These are phyloP conservation scores for Cynoglossus semilaevis DNA, from an alignment of 2,113 vertebrate species.

Conservation along the genomic window DNA sequence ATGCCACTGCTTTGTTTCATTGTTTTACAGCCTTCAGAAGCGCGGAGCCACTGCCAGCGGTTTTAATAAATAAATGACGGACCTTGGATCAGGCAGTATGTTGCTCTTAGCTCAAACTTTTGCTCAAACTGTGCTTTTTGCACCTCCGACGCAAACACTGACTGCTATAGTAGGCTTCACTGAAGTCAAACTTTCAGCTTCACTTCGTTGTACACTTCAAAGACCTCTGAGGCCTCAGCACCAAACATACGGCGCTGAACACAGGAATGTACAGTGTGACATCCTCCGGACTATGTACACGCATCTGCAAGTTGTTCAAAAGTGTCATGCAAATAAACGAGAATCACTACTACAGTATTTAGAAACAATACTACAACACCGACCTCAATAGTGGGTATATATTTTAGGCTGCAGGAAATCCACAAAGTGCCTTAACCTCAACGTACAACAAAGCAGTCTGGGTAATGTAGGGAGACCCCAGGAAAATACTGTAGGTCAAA, in stretches of 20 bases:
- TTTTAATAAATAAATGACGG: conserved; percentile 34
- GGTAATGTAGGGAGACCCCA: conserved; percentile 25
- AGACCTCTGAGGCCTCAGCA: conserved; percentile 29
- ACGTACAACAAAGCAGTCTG: conserved; percentile 41
- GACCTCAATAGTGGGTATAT: conserved; percentile 58
- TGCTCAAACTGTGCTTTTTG: conserved; percentile 51
- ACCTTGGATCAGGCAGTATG: conserved; percentile 60
- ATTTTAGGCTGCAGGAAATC: conserved; percentile 52
- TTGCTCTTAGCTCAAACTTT: conserved; percentile 47
- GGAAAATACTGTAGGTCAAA: conserved; percentile 31
- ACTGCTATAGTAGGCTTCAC: conserved; percentile 62
- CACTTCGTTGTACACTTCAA: conserved; percentile 24
- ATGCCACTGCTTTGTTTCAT: conserved; percentile 43
- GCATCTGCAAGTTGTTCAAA: conserved; percentile 50
- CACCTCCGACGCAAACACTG: conserved; percentile 35
- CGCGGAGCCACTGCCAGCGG: conserved; percentile 18
- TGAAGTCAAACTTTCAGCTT: conserved; percentile 69
- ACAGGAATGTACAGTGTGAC: conserved; percentile 61
- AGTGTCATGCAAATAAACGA: conserved; percentile 71
- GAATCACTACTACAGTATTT: conserved; percentile 28
- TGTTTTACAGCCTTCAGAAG: conserved; percentile 30
- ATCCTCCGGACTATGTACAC: conserved; percentile 61
- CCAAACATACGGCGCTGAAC: conserved; percentile 19
- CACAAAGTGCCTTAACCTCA: conserved; percentile 43
- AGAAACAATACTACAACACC: conserved; percentile 59